Percentiles rank a stretch among this genome's conserved stretches.
These are phyloP conservation scores for Onychomys leucogaster DNA, from an alignment of 2,797 vertebrate genomes.

Conservation along the genomic window DNA sequence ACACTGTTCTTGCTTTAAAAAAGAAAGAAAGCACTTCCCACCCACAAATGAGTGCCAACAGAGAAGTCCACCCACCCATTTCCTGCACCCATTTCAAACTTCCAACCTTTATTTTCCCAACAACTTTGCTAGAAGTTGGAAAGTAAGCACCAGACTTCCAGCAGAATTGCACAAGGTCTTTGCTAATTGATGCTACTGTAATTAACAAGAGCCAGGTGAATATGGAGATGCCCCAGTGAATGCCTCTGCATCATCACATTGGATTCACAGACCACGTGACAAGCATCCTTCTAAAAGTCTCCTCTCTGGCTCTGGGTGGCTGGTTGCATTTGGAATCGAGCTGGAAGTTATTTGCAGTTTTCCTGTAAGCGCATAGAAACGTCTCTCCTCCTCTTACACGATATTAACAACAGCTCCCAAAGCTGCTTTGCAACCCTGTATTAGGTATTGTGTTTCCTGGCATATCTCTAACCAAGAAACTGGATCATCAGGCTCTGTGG, in stretches of 20 bases:
- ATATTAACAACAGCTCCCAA: not conserved
- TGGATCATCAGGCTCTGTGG: not conserved
- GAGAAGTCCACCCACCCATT: slow-evolving; percentile 72
- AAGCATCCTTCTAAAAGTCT: slow-evolving; percentile 25
- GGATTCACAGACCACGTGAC: not conserved
- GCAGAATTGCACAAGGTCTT: slow-evolving; percentile 41
- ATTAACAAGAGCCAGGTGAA: not conserved
- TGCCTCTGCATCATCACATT: not conserved
- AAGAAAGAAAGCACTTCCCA: slow-evolving; percentile 82
- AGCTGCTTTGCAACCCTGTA: not conserved
- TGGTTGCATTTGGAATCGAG: not conserved
- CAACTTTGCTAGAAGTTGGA: slow-evolving; percentile 68
- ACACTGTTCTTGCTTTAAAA: slow-evolving; percentile 68
- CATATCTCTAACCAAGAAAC: not conserved
- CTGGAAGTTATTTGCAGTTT: slow-evolving; percentile 6
- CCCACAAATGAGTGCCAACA: slow-evolving; percentile 84
- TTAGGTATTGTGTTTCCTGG: not conserved
- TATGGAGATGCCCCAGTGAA: not conserved
- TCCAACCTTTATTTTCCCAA: slow-evolving; percentile 59
- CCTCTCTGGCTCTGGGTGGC: not conserved
- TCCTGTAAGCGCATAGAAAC: not conserved
- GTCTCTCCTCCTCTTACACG: not conserved
- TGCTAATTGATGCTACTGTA: slow-evolving; percentile 33
- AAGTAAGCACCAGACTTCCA: slow-evolving; percentile 78
- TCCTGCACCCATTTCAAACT: slow-evolving; percentile 76